Evolutionary conservation across 2,113 vertebrate species (phyloP), one percentile per base, ranked within the genome.

Genomic region (Artemisiospiza belli): DNA sequence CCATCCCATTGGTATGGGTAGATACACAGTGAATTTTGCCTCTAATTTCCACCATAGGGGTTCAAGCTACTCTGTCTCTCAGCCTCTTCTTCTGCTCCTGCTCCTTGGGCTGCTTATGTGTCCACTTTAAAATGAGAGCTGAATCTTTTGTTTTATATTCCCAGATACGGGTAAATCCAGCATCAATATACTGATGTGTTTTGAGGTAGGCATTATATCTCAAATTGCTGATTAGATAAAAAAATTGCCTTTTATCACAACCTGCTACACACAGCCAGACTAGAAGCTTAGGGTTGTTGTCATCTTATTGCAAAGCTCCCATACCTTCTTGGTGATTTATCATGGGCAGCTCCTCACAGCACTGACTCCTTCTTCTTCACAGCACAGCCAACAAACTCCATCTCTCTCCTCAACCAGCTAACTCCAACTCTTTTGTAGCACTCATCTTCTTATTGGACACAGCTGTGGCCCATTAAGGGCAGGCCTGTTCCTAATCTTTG

Each of bases 1-100:
- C 41, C 1, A 1, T 31, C 39, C 16, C 57, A 9, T 0, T 24
- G 47, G 37, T 22, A 10, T 37, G 21, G 24, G 22, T 2, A 15
- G 35, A 37, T 19, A 69, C 5, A 35, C 20, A 30, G 75, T 12
- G 19, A 58, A 33, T 69, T 76, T 49, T 78, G 10, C 27, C 74
- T n/a, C 24, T 46, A 30, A 73, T 55, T 80, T 43, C 68, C 55
- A 22, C 19, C 43, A 67, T 20, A 37, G 33, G 33, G 28, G 16
- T 30, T 85, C 61, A 81, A 28, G 41, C 63, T 68, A 12, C 44
- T 83, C n/a, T 77, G 63, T 49, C n/a, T 51, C 18, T 33, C 46
- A 81, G 49, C 7, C 20, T 90, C 52, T 47, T 62, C 10, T 55
- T 62, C 52, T 73, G 20, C 47, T 43, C 2, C 1, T 22, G 15